Percentiles rank a stretch among this genome's conserved stretches.
Evolutionary conservation across 2,113 vertebrate genomes (phyloP).

Genomic region (Prinia subflava): DNA sequence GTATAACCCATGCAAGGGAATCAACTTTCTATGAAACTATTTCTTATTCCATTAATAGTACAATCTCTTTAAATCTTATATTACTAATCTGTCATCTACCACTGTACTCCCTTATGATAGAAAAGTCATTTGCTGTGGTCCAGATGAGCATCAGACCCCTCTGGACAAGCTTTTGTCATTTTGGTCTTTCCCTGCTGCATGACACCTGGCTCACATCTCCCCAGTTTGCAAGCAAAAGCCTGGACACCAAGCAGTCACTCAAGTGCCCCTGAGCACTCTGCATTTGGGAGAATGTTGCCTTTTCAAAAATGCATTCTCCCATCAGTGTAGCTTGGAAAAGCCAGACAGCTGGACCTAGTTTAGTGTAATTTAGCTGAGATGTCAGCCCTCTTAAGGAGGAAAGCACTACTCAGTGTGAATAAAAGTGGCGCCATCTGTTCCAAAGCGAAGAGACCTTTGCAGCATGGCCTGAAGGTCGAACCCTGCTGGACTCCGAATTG

Average conservation of each 20-base stretch:
- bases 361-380: neutral
- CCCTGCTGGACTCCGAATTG: neutral
- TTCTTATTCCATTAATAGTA: neutral
- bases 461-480: conserved; percentile 21
- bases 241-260: neutral
- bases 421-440: conserved; percentile 10
- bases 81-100: neutral
- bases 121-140: neutral
- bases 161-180: neutral
- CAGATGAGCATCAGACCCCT: neutral
- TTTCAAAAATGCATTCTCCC: neutral
- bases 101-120: neutral
- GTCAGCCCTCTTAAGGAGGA: neutral
- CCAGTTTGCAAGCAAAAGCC: neutral
- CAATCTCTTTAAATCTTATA: neutral
- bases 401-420: neutral
- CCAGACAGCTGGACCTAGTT: neutral
- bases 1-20: neutral
- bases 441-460: neutral
- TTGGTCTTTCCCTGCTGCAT: neutral
- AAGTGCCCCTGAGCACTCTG: neutral
- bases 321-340: neutral
- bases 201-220: neutral
- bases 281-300: neutral
- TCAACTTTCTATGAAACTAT: neutral